Base-by-base conservation (phyloP, 1,140 invertebrate species). In the Drosophila nigrodunni region DNA sequence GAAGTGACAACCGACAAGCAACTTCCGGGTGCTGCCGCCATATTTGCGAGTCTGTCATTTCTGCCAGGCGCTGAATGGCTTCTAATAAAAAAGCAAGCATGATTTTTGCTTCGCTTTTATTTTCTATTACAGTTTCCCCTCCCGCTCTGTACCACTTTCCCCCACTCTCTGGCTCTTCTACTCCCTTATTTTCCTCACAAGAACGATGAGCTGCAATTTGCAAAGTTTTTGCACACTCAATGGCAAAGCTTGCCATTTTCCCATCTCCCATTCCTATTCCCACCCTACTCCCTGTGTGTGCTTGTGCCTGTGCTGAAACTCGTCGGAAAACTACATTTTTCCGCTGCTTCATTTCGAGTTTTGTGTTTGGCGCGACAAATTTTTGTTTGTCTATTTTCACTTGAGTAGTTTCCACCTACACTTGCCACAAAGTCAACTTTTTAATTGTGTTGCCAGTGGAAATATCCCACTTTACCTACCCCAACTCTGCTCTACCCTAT, bases 201-300 rank as follows among this genome's bases (percentile, higher is more conserved):
- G 80, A 89, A 70, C 85, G 74, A 88, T 88, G 85, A 89, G 78
- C 77, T 78, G 85, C 80, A 88, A 88, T 88, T 88, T 88, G 85
- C 77, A 66, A 88, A 88, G 77, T 89, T 89, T 87, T 89, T 89
- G 80, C 82, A 79, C 74, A 68, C 80, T 73, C 71, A 69, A 55
- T 55, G 52, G 35, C n/a, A 55, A 34, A 35, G 49, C 55, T n/a
- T 34, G 1, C 11, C 18, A 15, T 54, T 34, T 41, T 0, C 25
- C 25, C 1, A 2, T 3, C 3, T 3, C 25, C 25, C 25, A 30
- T 30, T 21, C 15, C 11, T 11, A 10, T 64, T 15, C 30, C 0
- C 3, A 35, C 35, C 35, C 46, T 34, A 6, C 30, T 7, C 7
- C 13, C 0, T 58, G 30, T 49, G 37, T 34, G 50, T 30, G 25